phyloP scores from a whole-genome alignment of 1,140 invertebrate species.

The Anoplophora glabripennis region DNA sequence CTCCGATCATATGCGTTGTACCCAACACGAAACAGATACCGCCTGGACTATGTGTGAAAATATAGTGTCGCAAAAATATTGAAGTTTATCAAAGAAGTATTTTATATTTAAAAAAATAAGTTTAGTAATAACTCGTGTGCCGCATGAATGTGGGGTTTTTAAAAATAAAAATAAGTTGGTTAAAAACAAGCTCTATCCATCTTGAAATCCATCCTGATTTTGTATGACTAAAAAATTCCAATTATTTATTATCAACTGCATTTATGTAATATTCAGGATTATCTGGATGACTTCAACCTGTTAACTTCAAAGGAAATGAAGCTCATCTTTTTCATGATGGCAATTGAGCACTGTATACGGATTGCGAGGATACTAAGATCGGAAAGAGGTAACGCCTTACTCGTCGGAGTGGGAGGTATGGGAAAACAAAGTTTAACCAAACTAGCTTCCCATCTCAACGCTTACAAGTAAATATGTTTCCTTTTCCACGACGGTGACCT shows the following conservation, averaged over 20 bases:
- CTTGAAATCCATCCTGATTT: too few relatives aligned
- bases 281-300: conserved; percentile 78
- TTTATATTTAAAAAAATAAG: too few relatives aligned
- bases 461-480: conserved; percentile 60
- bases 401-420: conserved; percentile 87
- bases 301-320: conserved; percentile 71
- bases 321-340: conserved; percentile 79
- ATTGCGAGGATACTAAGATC: conserved; percentile 78
- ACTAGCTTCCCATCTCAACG: conserved; percentile 78
- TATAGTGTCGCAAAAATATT: too few relatives aligned
- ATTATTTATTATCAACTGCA: not conserved
- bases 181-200: too few relatives aligned
- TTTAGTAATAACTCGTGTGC: too few relatives aligned
- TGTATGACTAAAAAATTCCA: too few relatives aligned
- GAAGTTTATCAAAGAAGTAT: too few relatives aligned
- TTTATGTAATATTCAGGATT: conserved; percentile 56
- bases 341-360: conserved; percentile 78
- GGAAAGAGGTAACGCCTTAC: conserved; percentile 74
- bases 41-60: too few relatives aligned
- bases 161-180: too few relatives aligned
- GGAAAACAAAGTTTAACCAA: conserved; percentile 84
- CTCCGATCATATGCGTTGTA: too few relatives aligned
- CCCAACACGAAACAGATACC: too few relatives aligned
- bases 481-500: not conserved
- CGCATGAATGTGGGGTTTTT: too few relatives aligned